These are phyloP conservation scores for Fabriciana adippe DNA, from an alignment of 2,888 invertebrate genomes.

Conservation along the genomic window DNA sequence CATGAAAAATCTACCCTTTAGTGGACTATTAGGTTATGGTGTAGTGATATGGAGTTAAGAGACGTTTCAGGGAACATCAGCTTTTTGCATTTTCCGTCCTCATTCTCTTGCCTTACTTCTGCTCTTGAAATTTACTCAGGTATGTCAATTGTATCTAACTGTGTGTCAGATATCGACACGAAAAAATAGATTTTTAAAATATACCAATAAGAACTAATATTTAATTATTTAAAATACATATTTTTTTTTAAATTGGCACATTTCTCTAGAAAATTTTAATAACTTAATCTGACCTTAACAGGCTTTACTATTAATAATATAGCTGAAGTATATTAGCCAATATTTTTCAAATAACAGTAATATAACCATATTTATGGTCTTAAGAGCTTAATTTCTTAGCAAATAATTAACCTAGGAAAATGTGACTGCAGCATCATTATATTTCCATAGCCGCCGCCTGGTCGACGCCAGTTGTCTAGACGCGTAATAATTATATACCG, in stretches of 20 bases:
- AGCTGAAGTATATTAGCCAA: background rate
- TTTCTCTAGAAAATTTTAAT: too few species aligned
- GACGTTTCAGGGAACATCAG: slow-evolving; percentile 63
- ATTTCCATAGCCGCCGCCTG: slow-evolving; percentile 68
- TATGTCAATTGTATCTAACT: slow-evolving; percentile 49
- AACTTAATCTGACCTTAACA: too few species aligned
- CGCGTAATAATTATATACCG: slow-evolving; percentile 74
- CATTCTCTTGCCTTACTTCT: slow-evolving; percentile 65
- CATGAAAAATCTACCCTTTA: slow-evolving; percentile 68
- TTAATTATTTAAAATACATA: too few species aligned
- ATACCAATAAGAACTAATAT: background rate
- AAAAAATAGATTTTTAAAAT: background rate
- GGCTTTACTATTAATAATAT: too few species aligned
- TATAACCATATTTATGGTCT: background rate
- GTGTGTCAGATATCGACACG: background rate
- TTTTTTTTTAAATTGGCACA: too few species aligned
- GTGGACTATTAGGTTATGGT: slow-evolving; percentile 70
- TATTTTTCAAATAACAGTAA: slow-evolving; percentile 8
- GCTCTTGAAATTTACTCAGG: slow-evolving; percentile 65
- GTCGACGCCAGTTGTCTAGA: slow-evolving; percentile 76
- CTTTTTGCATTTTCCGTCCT: slow-evolving; percentile 77
- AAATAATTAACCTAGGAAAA: slow-evolving; percentile 43
- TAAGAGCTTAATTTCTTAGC: slow-evolving; percentile 4
- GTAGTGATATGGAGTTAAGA: slow-evolving; percentile 79
- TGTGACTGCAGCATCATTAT: slow-evolving; percentile 55